A percentile compares a stretch with the other conserved stretches of the same genome.
Evolutionary conservation across 2,113 vertebrate species (phyloP).

Genomic region (Planiliza haematocheilus): DNA sequence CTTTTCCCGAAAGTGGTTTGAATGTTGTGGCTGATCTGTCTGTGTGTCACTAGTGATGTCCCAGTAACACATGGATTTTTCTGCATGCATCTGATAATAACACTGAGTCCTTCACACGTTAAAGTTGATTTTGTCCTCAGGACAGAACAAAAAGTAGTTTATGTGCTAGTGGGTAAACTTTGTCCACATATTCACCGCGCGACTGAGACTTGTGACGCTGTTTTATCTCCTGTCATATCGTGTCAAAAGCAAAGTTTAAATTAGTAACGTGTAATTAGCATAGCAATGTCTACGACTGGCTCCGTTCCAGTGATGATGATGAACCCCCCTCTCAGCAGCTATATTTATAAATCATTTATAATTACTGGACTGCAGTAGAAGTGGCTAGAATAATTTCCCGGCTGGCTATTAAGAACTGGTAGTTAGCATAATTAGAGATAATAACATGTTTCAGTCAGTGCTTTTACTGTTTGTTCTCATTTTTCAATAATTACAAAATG

Average conservation of each 20-base stretch:
- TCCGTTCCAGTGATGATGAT: constrained; percentile 4
- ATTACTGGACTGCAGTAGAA: constrained; percentile 15
- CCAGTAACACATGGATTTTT: too few relatives aligned
- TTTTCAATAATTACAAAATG: not conserved
- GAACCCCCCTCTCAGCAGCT: not conserved
- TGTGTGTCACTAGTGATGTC: too few relatives aligned
- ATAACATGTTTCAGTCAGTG: constrained; percentile 4
- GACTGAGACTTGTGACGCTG: not conserved
- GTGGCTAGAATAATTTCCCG: constrained; percentile 8
- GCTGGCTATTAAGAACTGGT: constrained; percentile 1
- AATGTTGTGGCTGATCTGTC: too few relatives aligned
- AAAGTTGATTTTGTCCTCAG: too few relatives aligned
- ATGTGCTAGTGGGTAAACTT: too few relatives aligned
- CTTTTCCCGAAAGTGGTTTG: too few relatives aligned
- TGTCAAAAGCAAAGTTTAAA: constrained; percentile 4
- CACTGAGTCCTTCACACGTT: too few relatives aligned
- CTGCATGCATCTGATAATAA: too few relatives aligned
- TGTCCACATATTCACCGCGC: too few relatives aligned
- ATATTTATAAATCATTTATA: constrained; percentile 46
- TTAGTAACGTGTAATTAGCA: constrained; percentile 18
- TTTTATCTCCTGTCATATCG: not conserved
- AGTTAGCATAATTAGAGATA: constrained; percentile 37
- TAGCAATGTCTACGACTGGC: not conserved
- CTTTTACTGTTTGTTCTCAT: not conserved
- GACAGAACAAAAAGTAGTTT: too few relatives aligned